Base-by-base conservation (phyloP, 2,888 invertebrate genomes). In the Philaethria dido region DNA sequence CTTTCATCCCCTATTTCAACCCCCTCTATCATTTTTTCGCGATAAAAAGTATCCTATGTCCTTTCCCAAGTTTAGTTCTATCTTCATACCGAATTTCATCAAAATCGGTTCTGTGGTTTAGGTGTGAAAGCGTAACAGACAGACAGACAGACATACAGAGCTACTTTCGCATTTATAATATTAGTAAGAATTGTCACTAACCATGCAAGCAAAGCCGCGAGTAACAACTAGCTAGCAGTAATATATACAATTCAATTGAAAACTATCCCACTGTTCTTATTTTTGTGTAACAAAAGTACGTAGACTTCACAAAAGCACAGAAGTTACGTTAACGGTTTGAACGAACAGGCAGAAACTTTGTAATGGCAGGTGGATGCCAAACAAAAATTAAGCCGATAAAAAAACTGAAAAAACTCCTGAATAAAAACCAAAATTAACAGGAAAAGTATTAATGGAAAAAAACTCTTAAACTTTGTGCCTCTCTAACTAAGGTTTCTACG, bases 401-500 rank as follows among this genome's bases (percentile, higher is more conserved):
- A 69, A 59, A 65, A 47, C 57, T 16, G 36, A 54, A 65, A 64
- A 69, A 59, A 57, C 64, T 63, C 45, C 64, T 73, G 68, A 71
- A 69, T 66, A 69, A 69, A 57, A 69, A 71, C 72, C 69, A 60
- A 70, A 69, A 72, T 70, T 71, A 69, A 67, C 72, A 66, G 67
- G 70, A 72, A 73, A 71, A 60, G 60, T 60, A 60, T 60, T 60
- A 60, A 60, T 60, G 64, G 62, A 22, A 60, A 52, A 61, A 69
- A 69, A 73, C 70, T 71, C 65, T 22, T 62, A 66, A 74, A 74
- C 69, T 75, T 76, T 67, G 67, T 66, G 68, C 70, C 72, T 74
- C 68, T 69, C 66, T 61, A 68, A 71, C 66, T 73, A 74, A 74
- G 75, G 74, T 71, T 75, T 73, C 69, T 72, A 69, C 66, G 67